Evolutionary conservation across 2,888 invertebrate genomes (phyloP).

Genomic region (Pristionchus fissidentatus): DNA sequence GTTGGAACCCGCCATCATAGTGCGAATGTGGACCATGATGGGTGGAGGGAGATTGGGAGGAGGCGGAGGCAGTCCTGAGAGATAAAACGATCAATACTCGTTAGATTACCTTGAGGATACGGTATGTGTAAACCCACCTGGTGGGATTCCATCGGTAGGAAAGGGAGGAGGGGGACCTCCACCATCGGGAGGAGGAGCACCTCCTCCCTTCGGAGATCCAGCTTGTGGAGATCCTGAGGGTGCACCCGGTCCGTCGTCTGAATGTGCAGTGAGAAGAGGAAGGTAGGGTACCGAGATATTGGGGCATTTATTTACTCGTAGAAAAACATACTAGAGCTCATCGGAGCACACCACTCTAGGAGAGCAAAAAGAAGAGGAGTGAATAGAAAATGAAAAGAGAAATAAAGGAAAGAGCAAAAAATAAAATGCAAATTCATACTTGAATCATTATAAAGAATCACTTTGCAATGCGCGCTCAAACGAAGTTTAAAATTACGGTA

Average conservation of each 20-base stretch:
- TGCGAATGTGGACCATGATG: conserved; percentile 36
- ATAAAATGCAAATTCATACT: not conserved
- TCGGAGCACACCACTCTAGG: conserved; percentile 7
- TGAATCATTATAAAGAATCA: too few relatives aligned
- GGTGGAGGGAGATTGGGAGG: conserved; percentile 35
- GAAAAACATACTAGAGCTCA: conserved; percentile 2
- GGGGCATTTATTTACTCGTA: too few relatives aligned
- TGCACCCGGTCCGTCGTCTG: not conserved
- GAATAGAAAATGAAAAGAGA: conserved; percentile 1
- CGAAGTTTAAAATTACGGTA: not conserved
- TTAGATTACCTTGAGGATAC: not conserved
- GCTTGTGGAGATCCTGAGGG: conserved; percentile 10
- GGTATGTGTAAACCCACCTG: not conserved
- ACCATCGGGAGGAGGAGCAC: not conserved
- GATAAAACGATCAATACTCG: conserved; percentile 42
- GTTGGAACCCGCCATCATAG: conserved; percentile 47
- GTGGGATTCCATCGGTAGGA: not conserved
- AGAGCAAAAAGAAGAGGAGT: conserved; percentile 1
- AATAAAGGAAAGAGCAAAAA: not conserved
- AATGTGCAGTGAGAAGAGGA: not conserved
- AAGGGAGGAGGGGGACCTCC: not conserved
- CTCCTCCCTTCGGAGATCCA: conserved; percentile 26
- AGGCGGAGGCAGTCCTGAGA: conserved; percentile 21
- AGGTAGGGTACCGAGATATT: not conserved
- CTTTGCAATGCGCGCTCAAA: not conserved